Base-by-base conservation (phyloP, 2,888 invertebrate genomes). In the Tanypteryx hageni region DNA sequence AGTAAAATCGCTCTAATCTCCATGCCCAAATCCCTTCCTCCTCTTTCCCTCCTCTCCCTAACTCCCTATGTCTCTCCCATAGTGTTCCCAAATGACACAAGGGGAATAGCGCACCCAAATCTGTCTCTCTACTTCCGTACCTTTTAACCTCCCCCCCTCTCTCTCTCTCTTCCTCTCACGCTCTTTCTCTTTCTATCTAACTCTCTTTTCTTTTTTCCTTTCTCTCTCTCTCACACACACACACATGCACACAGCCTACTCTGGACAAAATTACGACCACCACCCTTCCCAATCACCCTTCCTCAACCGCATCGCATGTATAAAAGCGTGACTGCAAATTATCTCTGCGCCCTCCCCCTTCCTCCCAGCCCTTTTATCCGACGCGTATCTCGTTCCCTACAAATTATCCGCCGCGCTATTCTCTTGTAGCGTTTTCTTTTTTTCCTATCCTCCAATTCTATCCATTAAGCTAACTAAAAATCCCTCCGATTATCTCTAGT, bases 1-100 rank as follows among this genome's bases (percentile, higher is more conserved):
- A 64, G 56, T 31, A 44, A 64, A 89, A 64, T 89, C 89, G 89
- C 89, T 68, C 64, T 89, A 89, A 89, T 89, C 64, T 68, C 89
- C n/a, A 44, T 89, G 18, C 58, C 89, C 61, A 22, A 89, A 68
- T 64, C 64, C 68, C 64, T 89, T 59, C 58, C 59, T 11, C 57
- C 85, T 11, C 27, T n/a, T 56, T 44, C 64, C 44, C 13, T 16
- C 59, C 61, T 86, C 27, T 14, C 61, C 44, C 86, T 10, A 14
- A 14, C n/a, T 61, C 86, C 83, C 18, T 27, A 0, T 61, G 44
- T 31, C 89, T 44, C 64, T 89, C 61, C 86, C 89, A 59, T 86
- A 13, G 64, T 64, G 64, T 64, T 89, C 64, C 83, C 89, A n/a
- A 16, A 18, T 16, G 18, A 16, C 64, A 11, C 11, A 7, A 64